Conservation (phyloP, 2,113 vertebrate genomes). For the Mola mola region DNA sequence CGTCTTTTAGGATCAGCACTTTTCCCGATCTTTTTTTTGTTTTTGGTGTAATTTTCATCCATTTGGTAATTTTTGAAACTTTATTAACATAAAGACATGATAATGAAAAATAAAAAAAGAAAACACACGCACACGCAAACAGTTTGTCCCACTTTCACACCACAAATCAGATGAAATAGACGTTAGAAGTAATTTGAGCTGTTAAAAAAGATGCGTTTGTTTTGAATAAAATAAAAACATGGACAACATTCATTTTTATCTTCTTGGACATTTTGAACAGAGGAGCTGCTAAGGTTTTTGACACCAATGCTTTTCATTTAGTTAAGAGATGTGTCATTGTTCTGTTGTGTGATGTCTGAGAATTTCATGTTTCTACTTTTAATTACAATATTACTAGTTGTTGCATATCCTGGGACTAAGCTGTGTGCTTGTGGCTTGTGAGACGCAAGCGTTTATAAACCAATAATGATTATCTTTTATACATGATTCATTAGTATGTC, state of each 20-base stretch:
- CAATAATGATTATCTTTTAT: slow-evolving; percentile 82
- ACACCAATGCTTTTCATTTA: background rate
- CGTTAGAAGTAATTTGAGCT: too few relatives aligned
- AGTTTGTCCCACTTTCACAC: slow-evolving; percentile 5
- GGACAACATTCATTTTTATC: background rate
- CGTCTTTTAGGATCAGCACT: too few relatives aligned
- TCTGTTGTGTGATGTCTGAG: slow-evolving; percentile 45
- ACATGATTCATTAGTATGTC: slow-evolving; percentile 83
- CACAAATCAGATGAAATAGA: too few relatives aligned
- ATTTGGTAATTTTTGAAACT: too few relatives aligned
- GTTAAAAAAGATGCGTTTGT: background rate
- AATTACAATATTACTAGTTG: slow-evolving; percentile 77
- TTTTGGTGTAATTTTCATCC: too few relatives aligned
- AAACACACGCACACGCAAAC: too few relatives aligned
- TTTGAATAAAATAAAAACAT: background rate
- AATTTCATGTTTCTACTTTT: slow-evolving; percentile 72
- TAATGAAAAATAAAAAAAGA: too few relatives aligned
- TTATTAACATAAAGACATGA: too few relatives aligned
- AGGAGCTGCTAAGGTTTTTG: background rate
- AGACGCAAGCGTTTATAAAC: slow-evolving; percentile 74
- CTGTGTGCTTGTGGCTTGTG: slow-evolving; percentile 70
- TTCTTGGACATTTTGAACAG: slow-evolving; percentile 15
- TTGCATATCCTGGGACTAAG: slow-evolving; percentile 78
- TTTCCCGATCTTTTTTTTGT: too few relatives aligned
- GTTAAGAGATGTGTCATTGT: slow-evolving; percentile 20